Base-by-base conservation (phyloP, 2,113 vertebrate genomes). In the Aviceda subcristata region DNA sequence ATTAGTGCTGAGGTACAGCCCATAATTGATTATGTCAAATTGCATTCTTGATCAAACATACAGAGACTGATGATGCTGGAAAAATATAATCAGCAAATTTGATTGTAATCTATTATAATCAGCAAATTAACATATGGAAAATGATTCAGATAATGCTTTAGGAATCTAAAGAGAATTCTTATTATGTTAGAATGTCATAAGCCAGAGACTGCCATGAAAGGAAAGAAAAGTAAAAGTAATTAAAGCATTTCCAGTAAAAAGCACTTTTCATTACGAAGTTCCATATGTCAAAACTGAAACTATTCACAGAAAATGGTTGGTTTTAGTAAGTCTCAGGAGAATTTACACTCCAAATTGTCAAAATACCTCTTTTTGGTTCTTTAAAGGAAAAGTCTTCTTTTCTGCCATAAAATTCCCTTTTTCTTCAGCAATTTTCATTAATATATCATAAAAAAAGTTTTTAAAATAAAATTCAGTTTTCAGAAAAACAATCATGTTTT, bases 51-150 rank as follows among this genome's bases (percentile, higher is more conserved):
- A 83, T 90, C 59, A 82, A 90, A 90, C 45, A 38, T 26, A 50
- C 15, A 66, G n/a, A 91, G n/a, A 59, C 27, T 88, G 72, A 94
- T 34, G 46, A 53, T 60, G 22, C 11, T 86, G 74, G 63, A 53
- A 79, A 94, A 92, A 76, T 59, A 41, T 43, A 74, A 94, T 90
- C 74, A 90, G n/a, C 10, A 94, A 92, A 94, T 94, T 56, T 81
- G 38, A 93, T 88, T 90, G 74, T 78, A 72, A 91, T 75, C 56
- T 48, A 48, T 88, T 14, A 78, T n/a, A 88, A 83, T n/a, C n/a
- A 71, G 10, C 34, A 90, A 81, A 86, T 84, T 90, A 94, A 50
- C 36, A 64, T 88, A 53, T 46, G 26, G 89, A 89, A 95, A 93
- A 75, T 48, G 0, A 74, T 94, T 94, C 66, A 60, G 57, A 41